Evolutionary conservation across 2,888 invertebrate genomes (phyloP).

Genomic region (Chrysopilus asiliformis): DNA sequence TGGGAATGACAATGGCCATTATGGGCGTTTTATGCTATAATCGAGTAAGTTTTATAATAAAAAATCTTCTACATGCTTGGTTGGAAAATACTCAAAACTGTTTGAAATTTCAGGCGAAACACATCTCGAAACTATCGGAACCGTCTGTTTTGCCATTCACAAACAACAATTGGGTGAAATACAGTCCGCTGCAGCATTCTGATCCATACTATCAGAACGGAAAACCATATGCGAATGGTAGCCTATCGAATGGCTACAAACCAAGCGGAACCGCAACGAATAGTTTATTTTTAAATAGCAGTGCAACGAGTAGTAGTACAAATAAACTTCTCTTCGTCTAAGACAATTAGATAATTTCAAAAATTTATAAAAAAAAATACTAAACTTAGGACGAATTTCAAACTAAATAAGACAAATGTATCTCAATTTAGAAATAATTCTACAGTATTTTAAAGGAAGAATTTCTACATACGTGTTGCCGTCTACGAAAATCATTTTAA

Average conservation of each 20-base stretch:
- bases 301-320: constrained; percentile 24
- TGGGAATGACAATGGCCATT: constrained; percentile 84
- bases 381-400: too few relatives aligned
- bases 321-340: constrained; percentile 33
- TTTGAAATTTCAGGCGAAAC: constrained; percentile 46
- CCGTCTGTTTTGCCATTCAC: constrained; percentile 42
- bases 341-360: too few relatives aligned
- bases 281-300: constrained; percentile 28
- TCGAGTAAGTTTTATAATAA: constrained; percentile 42
- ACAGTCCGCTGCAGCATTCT: constrained; percentile 23
- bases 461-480: too few relatives aligned
- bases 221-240: constrained; percentile 16
- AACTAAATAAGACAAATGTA: too few relatives aligned
- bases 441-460: too few relatives aligned
- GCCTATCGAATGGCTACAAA: constrained; percentile 17
- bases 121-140: constrained; percentile 48
- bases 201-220: constrained; percentile 7
- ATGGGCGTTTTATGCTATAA: constrained; percentile 85
- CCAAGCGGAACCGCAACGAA: too few relatives aligned
- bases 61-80: neutral
- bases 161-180: constrained; percentile 33
- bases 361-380: too few relatives aligned
- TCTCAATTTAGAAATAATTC: too few relatives aligned
- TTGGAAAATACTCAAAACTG: neutral
- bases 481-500: too few relatives aligned